Evolutionary conservation across 1,140 invertebrate genomes (phyloP).

Genomic region (Galleria mellonella): DNA sequence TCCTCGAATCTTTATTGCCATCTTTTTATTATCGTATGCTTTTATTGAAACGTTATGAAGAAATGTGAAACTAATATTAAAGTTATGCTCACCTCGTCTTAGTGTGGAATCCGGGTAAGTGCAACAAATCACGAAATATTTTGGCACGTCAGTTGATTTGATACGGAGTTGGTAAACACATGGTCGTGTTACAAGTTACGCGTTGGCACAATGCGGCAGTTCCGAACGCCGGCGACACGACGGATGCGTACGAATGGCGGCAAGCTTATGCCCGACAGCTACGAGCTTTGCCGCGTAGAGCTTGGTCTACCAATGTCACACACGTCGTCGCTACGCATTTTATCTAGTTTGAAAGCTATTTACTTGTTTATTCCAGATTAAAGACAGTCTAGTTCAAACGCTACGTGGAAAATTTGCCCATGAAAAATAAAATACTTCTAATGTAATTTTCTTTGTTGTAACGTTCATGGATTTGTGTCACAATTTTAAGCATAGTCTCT

Average conservation of each 20-base stretch:
- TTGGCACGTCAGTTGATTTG: constrained; percentile 3
- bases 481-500: too few relatives aligned
- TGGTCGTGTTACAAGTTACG: constrained; percentile 5
- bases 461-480: too few relatives aligned
- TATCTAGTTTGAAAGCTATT: too few relatives aligned
- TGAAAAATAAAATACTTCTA: too few relatives aligned
- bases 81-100: constrained; percentile 19
- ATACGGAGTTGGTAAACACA: constrained; percentile 4
- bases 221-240: constrained; percentile 17
- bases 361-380: constrained; percentile 1
- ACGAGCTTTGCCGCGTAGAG: too few relatives aligned
- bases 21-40: constrained; percentile 30
- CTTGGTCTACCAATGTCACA: too few relatives aligned
- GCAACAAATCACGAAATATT: constrained; percentile 5
- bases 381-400: too few relatives aligned
- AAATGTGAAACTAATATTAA: constrained; percentile 13
- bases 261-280: constrained; percentile 19
- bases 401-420: too few relatives aligned
- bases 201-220: constrained; percentile 1
- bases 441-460: too few relatives aligned
- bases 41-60: constrained; percentile 26
- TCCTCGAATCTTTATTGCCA: constrained; percentile 31
- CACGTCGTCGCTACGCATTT: too few relatives aligned
- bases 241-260: constrained; percentile 21
- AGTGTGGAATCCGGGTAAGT: constrained; percentile 8